phyloP scores from a whole-genome alignment of 2,888 invertebrate genomes.

The Meta bourneti region DNA sequence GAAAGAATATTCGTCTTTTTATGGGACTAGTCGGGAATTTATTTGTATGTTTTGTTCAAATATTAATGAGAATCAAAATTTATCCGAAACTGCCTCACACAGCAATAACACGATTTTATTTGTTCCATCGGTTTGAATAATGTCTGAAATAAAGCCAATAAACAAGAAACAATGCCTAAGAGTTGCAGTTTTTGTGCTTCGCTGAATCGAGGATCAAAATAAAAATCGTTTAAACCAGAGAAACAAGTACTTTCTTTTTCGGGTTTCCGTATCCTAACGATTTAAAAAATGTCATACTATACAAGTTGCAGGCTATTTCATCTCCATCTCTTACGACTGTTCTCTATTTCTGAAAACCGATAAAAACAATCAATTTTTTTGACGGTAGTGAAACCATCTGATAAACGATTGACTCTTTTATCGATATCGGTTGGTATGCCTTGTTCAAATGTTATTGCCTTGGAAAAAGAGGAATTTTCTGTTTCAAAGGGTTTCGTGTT shows the following conservation, averaged over 20 bases:
- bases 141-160: background rate
- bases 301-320: background rate
- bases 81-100: no score
- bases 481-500: no score
- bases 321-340: background rate
- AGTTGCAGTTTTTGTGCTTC: background rate
- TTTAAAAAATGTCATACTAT: background rate
- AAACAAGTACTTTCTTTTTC: background rate
- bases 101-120: no score
- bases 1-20: no score
- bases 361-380: background rate
- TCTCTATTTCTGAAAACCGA: background rate
- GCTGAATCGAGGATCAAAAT: background rate
- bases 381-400: background rate
- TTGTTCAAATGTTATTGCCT: background rate
- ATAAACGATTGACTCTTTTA: constrained; percentile 1
- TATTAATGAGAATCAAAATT: no score
- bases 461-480: no score
- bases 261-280: background rate
- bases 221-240: background rate
- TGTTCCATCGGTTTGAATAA: no score
- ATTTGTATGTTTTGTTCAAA: no score
- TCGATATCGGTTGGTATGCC: background rate
- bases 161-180: background rate
- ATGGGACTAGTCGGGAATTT: no score